Evolutionary conservation across 1,140 invertebrate genomes (phyloP).

Genomic region (Hermetia illucens): DNA sequence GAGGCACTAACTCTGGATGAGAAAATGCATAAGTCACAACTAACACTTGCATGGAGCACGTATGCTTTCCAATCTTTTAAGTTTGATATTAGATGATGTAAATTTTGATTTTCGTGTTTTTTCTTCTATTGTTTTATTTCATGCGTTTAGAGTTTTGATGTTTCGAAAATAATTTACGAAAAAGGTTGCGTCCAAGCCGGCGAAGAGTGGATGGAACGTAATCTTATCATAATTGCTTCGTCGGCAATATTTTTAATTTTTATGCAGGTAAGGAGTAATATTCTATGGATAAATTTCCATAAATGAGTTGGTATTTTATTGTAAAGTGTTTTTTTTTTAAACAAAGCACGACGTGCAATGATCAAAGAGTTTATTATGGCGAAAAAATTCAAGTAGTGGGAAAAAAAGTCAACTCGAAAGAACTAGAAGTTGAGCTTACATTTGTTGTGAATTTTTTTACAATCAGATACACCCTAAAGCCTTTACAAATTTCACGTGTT

Average conservation of each 20-base stretch:
- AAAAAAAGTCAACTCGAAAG: too few relatives aligned
- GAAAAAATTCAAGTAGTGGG: too few relatives aligned
- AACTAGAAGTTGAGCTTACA: too few relatives aligned
- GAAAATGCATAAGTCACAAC: conserved; percentile 3
- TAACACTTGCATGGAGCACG: neutral
- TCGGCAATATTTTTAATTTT: conserved; percentile 71
- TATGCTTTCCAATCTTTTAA: conserved; percentile 2
- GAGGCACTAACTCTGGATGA: too few relatives aligned
- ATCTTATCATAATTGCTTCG: conserved; percentile 81
- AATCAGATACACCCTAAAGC: too few relatives aligned
- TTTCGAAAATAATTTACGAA: conserved; percentile 76
- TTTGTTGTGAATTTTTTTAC: too few relatives aligned
- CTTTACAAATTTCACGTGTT: too few relatives aligned
- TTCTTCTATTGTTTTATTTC: conserved; percentile 29
- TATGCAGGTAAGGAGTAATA: conserved; percentile 61
- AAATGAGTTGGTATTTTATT: conserved; percentile 3
- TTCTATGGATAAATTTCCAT: conserved; percentile 13
- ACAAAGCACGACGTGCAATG: too few relatives aligned
- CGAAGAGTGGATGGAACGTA: conserved; percentile 88
- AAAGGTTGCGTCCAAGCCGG: conserved; percentile 85
- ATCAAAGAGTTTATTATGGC: too few relatives aligned
- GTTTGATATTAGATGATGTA: neutral
- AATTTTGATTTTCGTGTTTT: conserved; percentile 8
- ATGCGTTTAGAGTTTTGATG: conserved; percentile 50
- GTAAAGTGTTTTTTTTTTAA: too few relatives aligned